Conservation (phyloP, 2,888 invertebrate genomes). For the Leptopilina syphax region DNA sequence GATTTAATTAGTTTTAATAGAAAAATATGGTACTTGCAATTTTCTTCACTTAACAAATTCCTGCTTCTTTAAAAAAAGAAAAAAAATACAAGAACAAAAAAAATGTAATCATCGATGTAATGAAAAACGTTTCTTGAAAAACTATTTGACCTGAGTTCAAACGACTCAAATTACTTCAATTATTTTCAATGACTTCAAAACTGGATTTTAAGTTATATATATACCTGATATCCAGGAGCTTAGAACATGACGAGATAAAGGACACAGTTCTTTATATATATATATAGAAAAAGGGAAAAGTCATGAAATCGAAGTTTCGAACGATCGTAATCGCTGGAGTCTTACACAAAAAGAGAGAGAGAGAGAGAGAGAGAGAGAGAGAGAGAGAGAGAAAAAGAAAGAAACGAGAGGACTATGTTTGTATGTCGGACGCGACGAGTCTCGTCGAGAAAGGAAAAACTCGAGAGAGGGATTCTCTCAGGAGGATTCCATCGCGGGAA, state of each 20-base stretch:
- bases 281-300: neutral
- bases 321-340: slow-evolving; percentile 32
- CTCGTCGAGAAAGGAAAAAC: neutral
- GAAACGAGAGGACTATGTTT: slow-evolving; percentile 4
- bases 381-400: no score
- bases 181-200: neutral
- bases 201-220: neutral
- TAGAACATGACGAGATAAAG: neutral
- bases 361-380: no score
- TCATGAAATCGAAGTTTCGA: slow-evolving; percentile 29
- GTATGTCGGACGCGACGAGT: slow-evolving; percentile 22
- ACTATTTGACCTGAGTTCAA: neutral
- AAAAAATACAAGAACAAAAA: no score
- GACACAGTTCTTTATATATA: neutral
- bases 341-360: neutral
- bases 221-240: neutral
- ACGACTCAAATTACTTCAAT: neutral
- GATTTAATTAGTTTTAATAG: no score
- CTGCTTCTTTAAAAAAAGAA: no score
- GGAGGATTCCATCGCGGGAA: slow-evolving; percentile 58
- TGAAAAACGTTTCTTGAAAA: neutral
- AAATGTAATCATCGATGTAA: no score
- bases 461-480: slow-evolving; percentile 51
- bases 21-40: no score
- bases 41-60: no score